Evolutionary conservation across 2,113 vertebrate species (phyloP).

Genomic region (Forbesichthys agassizii): DNA sequence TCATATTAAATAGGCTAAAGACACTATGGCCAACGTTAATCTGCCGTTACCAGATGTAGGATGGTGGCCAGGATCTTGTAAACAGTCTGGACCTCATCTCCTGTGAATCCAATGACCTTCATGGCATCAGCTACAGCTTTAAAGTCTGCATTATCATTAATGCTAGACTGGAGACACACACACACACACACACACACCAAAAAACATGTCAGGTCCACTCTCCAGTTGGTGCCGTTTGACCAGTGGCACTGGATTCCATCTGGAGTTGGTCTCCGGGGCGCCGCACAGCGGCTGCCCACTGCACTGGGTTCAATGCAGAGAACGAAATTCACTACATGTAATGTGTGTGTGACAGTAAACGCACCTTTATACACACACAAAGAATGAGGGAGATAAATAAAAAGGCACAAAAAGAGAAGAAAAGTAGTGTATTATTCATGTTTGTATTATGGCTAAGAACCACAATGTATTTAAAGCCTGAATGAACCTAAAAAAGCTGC

Average conservation of each 20-base stretch:
- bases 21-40: no score
- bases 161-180: slow-evolving; percentile 79
- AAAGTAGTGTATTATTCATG: background rate
- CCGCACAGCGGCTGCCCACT: no score
- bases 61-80: slow-evolving; percentile 94
- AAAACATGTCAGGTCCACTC: no score
- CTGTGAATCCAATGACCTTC: slow-evolving; percentile 96
- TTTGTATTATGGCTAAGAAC: background rate
- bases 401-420: background rate
- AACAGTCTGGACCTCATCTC: slow-evolving; percentile 91
- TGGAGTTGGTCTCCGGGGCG: no score
- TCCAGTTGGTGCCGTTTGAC: no score
- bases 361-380: background rate
- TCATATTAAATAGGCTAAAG: no score
- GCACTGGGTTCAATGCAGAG: no score
- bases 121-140: slow-evolving; percentile 94
- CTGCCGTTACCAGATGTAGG: slow-evolving; percentile 86
- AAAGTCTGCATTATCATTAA: slow-evolving; percentile 89
- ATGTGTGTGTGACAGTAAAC: background rate
- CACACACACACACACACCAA: background rate
- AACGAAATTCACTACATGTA: no score
- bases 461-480: no score
- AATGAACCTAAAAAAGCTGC: no score
- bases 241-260: no score
- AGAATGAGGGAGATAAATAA: background rate